A percentile compares a stretch with the other conserved stretches of the same genome.
These are phyloP conservation scores for Kuschelorhynchus macadamiae DNA, from an alignment of 2,888 invertebrate species.

Conservation along the genomic window DNA sequence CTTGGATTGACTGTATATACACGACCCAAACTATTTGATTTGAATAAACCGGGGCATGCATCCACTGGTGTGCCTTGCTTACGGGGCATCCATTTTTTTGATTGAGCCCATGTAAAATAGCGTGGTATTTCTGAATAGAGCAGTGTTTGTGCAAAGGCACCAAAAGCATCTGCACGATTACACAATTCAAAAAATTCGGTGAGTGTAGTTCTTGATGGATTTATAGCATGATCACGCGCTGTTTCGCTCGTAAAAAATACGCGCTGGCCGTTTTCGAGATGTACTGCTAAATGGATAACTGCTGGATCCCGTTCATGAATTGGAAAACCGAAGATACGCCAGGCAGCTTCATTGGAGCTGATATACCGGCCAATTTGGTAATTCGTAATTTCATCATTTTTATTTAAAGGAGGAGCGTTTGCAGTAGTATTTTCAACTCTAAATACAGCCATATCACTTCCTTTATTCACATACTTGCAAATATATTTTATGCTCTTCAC, in stretches of 20 bases:
- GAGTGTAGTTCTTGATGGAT: constrained; percentile 2
- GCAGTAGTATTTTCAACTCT: constrained; percentile 37
- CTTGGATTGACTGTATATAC: no score
- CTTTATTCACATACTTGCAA: constrained; percentile 60
- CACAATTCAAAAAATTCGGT: constrained; percentile 2
- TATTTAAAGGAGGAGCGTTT: neutral
- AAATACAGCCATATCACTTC: constrained; percentile 62
- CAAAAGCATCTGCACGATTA: neutral
- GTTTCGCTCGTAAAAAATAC: constrained; percentile 16
- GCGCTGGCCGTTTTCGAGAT: constrained; percentile 15
- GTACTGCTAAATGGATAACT: neutral
- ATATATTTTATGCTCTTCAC: constrained; percentile 64
- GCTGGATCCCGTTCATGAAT: constrained; percentile 2
- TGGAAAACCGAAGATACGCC: constrained; percentile 7
- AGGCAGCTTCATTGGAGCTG: neutral
- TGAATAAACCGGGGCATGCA: constrained; percentile 5
- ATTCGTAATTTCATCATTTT: neutral
- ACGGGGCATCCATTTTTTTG: neutral
- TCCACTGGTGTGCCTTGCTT: constrained; percentile 4
- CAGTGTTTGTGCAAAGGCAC: constrained; percentile 13
- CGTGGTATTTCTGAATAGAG: constrained; percentile 5
- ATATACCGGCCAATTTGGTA: constrained; percentile 14
- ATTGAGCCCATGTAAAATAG: constrained; percentile 3
- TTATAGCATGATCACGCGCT: neutral
- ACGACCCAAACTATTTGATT: constrained; percentile 14